Percentiles rank a stretch among this genome's conserved stretches.
These are phyloP conservation scores for Macrobrachium rosenbergii DNA, from an alignment of 1,140 invertebrate species.

Conservation along the genomic window DNA sequence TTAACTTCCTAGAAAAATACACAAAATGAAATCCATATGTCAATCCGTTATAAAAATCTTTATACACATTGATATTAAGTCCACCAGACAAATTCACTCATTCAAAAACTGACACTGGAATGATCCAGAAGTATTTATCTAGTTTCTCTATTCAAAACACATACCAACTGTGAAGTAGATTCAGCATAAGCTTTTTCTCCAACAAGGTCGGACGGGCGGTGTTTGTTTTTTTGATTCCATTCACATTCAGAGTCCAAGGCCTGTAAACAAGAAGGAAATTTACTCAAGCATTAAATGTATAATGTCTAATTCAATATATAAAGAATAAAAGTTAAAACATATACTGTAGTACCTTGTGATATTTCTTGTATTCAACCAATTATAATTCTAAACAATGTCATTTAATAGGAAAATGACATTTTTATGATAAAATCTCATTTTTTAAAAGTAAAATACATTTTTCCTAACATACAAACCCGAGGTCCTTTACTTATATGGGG, in stretches of 20 bases:
- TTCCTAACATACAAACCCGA: too few relatives aligned
- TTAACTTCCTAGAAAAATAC: too few relatives aligned
- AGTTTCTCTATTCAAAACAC: not conserved
- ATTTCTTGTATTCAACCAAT: too few relatives aligned
- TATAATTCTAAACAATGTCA: too few relatives aligned
- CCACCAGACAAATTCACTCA: not conserved
- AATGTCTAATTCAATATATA: too few relatives aligned
- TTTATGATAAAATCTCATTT: too few relatives aligned
- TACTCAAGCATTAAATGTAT: not conserved
- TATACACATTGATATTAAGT: not conserved
- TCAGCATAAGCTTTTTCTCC: conserved; percentile 58
- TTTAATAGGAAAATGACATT: too few relatives aligned
- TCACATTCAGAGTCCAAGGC: conserved; percentile 73
- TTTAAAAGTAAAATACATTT: too few relatives aligned
- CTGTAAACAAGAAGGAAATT: conserved; percentile 66
- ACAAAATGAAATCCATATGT: too few relatives aligned
- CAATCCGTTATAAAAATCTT: conserved; percentile 59
- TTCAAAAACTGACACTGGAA: not conserved
- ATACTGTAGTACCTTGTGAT: too few relatives aligned
- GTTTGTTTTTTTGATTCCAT: conserved; percentile 73
- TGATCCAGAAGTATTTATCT: not conserved
- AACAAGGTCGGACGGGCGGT: conserved; percentile 37
- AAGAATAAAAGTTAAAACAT: too few relatives aligned
- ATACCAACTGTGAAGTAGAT: conserved; percentile 56
- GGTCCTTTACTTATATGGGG: too few relatives aligned